phyloP scores from a whole-genome alignment of 2,888 invertebrate species.

The Atethmia centrago region DNA sequence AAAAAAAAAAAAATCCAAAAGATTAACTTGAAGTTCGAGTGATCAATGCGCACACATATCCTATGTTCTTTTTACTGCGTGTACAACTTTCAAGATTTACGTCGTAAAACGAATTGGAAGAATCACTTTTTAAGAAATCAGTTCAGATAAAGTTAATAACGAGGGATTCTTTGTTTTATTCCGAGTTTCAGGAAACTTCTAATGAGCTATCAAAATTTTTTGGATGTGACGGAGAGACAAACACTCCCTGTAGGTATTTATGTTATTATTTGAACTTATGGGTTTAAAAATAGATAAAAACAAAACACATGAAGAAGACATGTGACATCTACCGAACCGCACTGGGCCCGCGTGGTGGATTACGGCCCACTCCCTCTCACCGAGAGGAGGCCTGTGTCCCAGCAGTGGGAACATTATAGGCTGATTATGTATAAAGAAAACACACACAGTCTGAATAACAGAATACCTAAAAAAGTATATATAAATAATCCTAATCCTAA shows the following conservation, averaged over 20 bases:
- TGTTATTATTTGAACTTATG: background rate
- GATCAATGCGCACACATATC: slow-evolving; percentile 7
- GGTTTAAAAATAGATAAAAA: background rate
- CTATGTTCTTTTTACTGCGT: background rate
- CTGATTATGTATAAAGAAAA: no score
- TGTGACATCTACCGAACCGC: no score
- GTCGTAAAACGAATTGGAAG: slow-evolving; percentile 13
- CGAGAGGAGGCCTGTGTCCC: no score
- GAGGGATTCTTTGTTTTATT: slow-evolving; percentile 3
- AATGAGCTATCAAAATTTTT: background rate
- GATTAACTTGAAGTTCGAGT: slow-evolving; percentile 12
- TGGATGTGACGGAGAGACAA: background rate
- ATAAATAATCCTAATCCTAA: no score
- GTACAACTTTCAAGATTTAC: slow-evolving; percentile 12
- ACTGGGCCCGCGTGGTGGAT: no score
- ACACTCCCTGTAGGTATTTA: background rate
- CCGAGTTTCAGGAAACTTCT: background rate
- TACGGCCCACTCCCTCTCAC: no score
- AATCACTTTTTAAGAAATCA: slow-evolving; percentile 16
- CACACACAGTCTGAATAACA: background rate
- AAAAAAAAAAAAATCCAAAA: no score
- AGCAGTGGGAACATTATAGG: no score
- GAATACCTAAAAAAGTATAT: background rate
- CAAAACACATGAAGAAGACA: no score
- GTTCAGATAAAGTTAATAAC: slow-evolving; percentile 2